Percentiles rank a stretch among this genome's conserved stretches.
Conservation (phyloP, 2,888 invertebrate genomes). For the Seira musarum region DNA sequence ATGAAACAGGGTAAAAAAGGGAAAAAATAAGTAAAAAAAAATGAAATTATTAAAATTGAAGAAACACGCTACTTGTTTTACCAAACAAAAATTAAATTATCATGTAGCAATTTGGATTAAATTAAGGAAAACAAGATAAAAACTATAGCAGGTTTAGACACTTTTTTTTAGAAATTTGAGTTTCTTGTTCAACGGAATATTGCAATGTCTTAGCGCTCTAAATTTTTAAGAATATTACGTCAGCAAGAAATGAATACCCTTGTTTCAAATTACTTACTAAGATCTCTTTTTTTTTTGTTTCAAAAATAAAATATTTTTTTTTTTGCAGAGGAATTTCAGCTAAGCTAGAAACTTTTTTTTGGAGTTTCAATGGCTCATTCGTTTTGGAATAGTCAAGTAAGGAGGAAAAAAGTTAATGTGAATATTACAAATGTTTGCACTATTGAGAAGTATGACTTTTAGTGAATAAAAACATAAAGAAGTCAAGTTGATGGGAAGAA, state of each 20-base stretch:
- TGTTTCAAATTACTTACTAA: no score
- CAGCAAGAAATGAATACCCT: no score
- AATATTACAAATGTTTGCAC: background rate
- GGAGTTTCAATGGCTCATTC: background rate
- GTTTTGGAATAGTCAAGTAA: background rate
- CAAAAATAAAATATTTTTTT: background rate
- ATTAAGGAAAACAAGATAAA: background rate
- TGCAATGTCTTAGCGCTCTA: no score
- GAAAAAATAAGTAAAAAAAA: background rate
- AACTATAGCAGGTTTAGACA: background rate
- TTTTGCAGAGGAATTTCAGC: background rate
- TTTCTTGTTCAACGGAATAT: no score
- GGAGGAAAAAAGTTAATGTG: background rate
- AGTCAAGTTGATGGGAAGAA: background rate
- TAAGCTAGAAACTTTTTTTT: background rate
- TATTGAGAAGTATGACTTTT: no score
- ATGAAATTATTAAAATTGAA: background rate
- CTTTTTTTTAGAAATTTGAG: background rate
- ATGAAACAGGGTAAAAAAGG: background rate
- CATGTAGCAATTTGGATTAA: background rate
- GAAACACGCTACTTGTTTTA: background rate
- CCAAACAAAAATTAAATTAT: constrained; percentile 3
- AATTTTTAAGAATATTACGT: no score
- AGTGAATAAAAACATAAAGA: background rate
- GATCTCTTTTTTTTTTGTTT: no score